Evolutionary conservation across 23 tunicate species (phyloP).

Genomic region (Aplidium turbinatum): DNA sequence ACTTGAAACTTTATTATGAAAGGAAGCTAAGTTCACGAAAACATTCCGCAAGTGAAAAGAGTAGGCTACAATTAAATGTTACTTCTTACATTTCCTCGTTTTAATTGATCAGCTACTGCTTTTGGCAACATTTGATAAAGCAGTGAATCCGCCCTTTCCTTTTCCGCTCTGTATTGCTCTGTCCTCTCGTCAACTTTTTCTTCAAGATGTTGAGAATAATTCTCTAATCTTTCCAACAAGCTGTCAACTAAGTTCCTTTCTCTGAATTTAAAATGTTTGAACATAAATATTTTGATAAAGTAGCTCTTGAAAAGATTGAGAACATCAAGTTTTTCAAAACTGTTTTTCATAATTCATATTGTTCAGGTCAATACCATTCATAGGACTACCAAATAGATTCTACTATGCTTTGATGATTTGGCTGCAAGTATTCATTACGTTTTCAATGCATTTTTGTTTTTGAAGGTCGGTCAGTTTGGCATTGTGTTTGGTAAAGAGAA

Average conservation of each 20-base stretch:
- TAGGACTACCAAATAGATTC: not conserved
- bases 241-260: slow-evolving; percentile 80
- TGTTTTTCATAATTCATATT: not conserved
- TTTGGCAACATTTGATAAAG: slow-evolving; percentile 92
- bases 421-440: not conserved
- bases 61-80: no score
- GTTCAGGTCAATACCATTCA: not conserved
- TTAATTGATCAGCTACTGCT: slow-evolving; percentile 81
- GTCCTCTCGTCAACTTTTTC: slow-evolving; percentile 87
- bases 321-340: not conserved
- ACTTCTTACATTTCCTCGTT: slow-evolving; percentile 49
- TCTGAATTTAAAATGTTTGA: slow-evolving; percentile 1
- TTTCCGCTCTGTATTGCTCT: slow-evolving; percentile 58
- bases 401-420: not conserved
- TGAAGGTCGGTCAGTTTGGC: no score
- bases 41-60: no score
- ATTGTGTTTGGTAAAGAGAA: no score
- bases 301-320: not conserved
- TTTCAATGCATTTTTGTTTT: not conserved
- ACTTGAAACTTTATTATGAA: no score
- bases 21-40: no score
- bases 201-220: slow-evolving; percentile 71
- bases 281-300: not conserved
- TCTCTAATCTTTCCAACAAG: slow-evolving; percentile 66
- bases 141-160: slow-evolving; percentile 75